Base-by-base conservation (phyloP, 2,113 vertebrate genomes). In the Xiphophorus maculatus region DNA sequence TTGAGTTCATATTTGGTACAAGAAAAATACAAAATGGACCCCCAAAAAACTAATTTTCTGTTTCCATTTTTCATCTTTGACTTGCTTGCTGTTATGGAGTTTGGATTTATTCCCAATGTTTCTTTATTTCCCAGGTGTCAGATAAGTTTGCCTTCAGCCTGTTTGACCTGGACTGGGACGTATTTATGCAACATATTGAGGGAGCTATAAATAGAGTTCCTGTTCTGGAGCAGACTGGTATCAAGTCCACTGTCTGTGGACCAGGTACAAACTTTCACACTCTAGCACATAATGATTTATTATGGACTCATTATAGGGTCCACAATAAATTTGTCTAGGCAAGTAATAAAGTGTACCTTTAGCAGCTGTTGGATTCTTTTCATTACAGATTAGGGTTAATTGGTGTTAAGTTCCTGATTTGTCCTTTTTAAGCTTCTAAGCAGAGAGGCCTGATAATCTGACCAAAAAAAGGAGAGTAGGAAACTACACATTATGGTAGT, bases 131-230 rank as follows among this genome's bases (percentile, higher is more conserved):
- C 60, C 80, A 99, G 98, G 96, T 98, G 3, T 96, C 95, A 0
- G 96, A 99, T 79, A 95, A 95, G 54, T 99, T 99, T 87, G 95
- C 96, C 76, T 99, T 99, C 78, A 96, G 98, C 79, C 96, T 99
- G 74, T 99, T 99, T 80, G 97, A 99, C 82, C 91, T 99, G 94
- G 95, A 99, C 88, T 99, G 98, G 98, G 97, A 99, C 4, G 95
- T 99, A 28, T 99, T 99, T 88, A 94, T 85, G 83, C 97, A 97
- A 69, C 96, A 98, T 83, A 97, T 99, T 0, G 95, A 98, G 48
- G 98, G 97, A 0, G 97, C 97, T 9, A 58, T 99, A 78, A 96
- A 97, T 90, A 93, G 98, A 25, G 95, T 99, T 11, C 97, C 98
- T 0, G 91, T 85, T 66, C 92, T 99, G 90, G 98, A 97, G 92